Percentiles rank a stretch among this genome's conserved stretches.
phyloP scores from a whole-genome alignment of 2,797 vertebrate species.

The Discoglossus pictus region DNA sequence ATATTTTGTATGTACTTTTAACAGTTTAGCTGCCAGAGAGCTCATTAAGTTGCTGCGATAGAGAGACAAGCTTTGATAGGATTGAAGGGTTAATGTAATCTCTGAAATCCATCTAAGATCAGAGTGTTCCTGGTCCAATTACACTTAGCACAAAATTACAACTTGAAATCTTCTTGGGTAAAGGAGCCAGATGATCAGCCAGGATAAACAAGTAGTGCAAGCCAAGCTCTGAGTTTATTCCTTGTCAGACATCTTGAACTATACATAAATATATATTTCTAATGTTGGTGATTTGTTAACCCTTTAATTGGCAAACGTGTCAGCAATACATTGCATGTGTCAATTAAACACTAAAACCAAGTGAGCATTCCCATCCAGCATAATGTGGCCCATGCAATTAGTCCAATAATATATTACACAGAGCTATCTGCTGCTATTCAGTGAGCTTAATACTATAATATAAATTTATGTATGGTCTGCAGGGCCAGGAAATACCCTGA shows the following conservation, averaged over 20 bases:
- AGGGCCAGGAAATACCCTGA: too few species aligned
- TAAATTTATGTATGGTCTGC: too few species aligned
- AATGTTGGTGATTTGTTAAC: conserved; percentile 25
- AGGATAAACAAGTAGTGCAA: conserved; percentile 1
- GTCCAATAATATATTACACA: conserved; percentile 7
- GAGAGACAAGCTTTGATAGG: neutral
- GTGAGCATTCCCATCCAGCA: conserved; percentile 20
- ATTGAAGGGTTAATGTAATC: neutral
- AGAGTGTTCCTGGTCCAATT: neutral
- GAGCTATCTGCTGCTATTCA: neutral
- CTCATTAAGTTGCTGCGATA: too few species aligned
- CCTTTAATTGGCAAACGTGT: too few species aligned
- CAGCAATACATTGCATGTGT: too few species aligned
- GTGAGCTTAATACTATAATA: conserved; percentile 10
- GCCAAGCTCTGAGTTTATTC: neutral
- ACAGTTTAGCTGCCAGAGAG: neutral
- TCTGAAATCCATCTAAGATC: neutral
- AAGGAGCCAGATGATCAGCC: neutral
- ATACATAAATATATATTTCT: neutral
- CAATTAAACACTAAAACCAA: too few species aligned
- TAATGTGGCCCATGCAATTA: conserved; percentile 20
- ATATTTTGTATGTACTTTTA: conserved; percentile 26
- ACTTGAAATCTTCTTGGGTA: neutral
- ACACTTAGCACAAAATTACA: conserved; percentile 2
- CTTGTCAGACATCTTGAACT: neutral